Conservation (phyloP, 2,888 invertebrate genomes). For the Poecilobothrus nobilitatus region DNA sequence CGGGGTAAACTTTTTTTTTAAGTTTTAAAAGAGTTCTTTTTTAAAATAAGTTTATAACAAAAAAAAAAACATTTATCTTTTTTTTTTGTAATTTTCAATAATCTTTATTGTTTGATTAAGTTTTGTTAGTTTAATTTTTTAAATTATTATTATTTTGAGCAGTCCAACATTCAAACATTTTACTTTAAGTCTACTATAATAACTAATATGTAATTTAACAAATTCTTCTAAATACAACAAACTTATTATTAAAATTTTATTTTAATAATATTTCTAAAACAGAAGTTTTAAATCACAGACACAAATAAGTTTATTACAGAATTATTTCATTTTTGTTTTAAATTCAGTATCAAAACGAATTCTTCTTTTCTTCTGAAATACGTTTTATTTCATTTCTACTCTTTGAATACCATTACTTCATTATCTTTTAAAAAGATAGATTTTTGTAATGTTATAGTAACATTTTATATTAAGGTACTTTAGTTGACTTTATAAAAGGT, state of each 20-base stretch:
- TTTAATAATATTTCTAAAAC: neutral
- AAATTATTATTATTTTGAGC: neutral
- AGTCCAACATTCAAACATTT: neutral
- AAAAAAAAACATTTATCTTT: no score
- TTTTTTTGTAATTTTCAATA: no score
- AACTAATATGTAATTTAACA: neutral
- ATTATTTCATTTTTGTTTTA: neutral
- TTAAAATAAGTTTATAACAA: no score
- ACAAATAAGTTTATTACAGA: neutral
- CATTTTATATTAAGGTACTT: neutral
- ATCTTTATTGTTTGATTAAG: no score
- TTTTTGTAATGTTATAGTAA: neutral
- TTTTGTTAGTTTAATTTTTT: no score
- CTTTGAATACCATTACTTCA: no score
- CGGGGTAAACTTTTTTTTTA: no score
- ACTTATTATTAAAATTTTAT: neutral
- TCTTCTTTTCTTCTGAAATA: no score
- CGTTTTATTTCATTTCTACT: no score
- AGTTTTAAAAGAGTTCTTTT: no score
- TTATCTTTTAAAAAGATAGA: no score
- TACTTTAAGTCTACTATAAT: neutral
- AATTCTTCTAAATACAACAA: neutral
- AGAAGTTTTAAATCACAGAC: conserved; percentile 1
- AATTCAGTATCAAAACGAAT: neutral
- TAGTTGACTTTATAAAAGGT: neutral